Base-by-base conservation (phyloP, 2,888 invertebrate genomes). In the Tetropium fuscum region DNA sequence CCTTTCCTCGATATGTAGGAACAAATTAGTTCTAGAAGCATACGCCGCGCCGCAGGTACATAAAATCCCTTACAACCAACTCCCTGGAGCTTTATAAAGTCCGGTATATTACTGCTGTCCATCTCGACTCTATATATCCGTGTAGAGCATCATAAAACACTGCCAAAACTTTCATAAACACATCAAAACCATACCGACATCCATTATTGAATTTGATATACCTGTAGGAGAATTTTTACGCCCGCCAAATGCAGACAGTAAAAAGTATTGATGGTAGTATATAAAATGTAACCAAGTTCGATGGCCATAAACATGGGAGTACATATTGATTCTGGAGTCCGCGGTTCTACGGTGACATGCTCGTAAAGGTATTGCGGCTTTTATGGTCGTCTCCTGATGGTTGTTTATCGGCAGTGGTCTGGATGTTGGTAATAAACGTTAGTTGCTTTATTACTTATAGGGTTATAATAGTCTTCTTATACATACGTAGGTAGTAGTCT, bases 211-310 rank as follows among this genome's bases (percentile, higher is more conserved):
- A 38, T 36, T 20, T 18, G 22, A 20, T 20, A 22, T 48, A 48
- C 48, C 32, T 48, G 36, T 20, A 13, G 36, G 11, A 22, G 22
- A 25, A 48, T 13, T 48, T 48, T 38, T 36, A 36, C 38, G 36
- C 16, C 11, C 36, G 34, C 36, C 48, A 15, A 34, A 48, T 25
- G 27, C 20, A 15, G n/a, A 6, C 36, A 19, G 10, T 48, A 48
- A 48, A 48, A 36, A 48, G 41, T 48, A 36, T 36, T 20, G 48
- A 36, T 36, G 48, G 22, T 36, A 22, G 48, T 48, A 25, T 22
- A 36, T 48, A 48, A 48, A 48, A 48, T 36, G 48, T 36, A 48
- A 48, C 48, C 36, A 25, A 48, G 15, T 48, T 48, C 20, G 48
- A 36, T 13, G 25, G 48, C 36, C 20, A 10, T 48, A 48, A 48